A percentile compares a stretch with the other conserved stretches of the same genome.
phyloP scores from a whole-genome alignment of 2,888 invertebrate genomes.

The Lacanobia oleracea region DNA sequence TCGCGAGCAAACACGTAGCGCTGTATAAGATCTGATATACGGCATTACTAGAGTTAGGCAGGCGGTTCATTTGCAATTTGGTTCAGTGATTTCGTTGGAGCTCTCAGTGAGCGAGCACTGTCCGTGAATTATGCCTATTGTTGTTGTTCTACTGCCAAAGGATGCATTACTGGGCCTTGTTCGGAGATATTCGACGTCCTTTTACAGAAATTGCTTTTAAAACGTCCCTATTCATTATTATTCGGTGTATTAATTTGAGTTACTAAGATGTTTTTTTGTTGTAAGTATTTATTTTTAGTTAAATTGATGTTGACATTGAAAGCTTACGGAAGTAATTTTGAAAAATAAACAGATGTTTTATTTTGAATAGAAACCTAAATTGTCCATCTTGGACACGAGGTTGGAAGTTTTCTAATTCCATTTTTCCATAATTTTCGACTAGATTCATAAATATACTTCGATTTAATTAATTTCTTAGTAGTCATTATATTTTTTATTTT shows the following conservation, averaged over 20 bases:
- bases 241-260: slow-evolving; percentile 48
- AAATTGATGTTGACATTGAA: background rate
- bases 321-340: too few species aligned
- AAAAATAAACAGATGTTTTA: background rate
- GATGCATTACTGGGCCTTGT: slow-evolving; percentile 73
- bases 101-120: slow-evolving; percentile 74
- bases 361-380: background rate
- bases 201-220: slow-evolving; percentile 65
- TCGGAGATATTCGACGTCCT: slow-evolving; percentile 67
- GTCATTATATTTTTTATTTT: background rate
- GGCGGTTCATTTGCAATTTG: slow-evolving; percentile 84
- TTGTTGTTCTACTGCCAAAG: slow-evolving; percentile 75
- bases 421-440: background rate
- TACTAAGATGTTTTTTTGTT: background rate
- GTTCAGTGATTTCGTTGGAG: slow-evolving; percentile 83
- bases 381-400: background rate
- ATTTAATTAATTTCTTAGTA: background rate
- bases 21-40: slow-evolving; percentile 70
- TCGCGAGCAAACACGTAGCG: slow-evolving; percentile 64
- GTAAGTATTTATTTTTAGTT: background rate
- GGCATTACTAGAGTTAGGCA: slow-evolving; percentile 66
- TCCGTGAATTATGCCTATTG: slow-evolving; percentile 83
- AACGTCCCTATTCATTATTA: slow-evolving; percentile 48
- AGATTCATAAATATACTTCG: background rate
- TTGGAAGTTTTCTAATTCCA: background rate